Conservation (phyloP, 2,888 invertebrate genomes). For the Leptopilina myrica region DNA sequence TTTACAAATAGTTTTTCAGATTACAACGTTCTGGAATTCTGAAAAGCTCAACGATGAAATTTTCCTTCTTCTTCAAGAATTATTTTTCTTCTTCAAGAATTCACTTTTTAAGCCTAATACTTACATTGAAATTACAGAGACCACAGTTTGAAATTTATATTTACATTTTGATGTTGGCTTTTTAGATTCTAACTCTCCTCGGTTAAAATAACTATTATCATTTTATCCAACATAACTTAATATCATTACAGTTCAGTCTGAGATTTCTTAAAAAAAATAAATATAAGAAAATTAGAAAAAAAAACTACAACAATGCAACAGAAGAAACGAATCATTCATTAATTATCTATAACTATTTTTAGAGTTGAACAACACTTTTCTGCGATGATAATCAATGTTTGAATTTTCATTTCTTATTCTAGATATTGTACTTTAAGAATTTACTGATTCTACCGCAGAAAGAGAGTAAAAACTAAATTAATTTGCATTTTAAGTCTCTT, state of each 20-base stretch:
- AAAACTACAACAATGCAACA: conserved; percentile 15
- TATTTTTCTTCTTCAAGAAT: neutral
- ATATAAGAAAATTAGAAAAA: neutral
- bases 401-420: neutral
- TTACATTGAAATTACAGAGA: conserved; percentile 12
- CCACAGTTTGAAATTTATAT: neutral
- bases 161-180: neutral
- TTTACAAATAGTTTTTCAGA: conserved; percentile 22
- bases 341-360: neutral
- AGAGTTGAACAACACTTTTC: neutral
- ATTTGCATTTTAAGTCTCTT: conserved; percentile 8
- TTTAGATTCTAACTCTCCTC: neutral
- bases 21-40: conserved; percentile 10
- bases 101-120: neutral
- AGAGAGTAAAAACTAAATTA: neutral
- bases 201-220: neutral
- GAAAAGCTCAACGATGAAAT: conserved; percentile 20
- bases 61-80: neutral
- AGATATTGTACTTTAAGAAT: neutral
- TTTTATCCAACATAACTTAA: neutral
- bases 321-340: conserved; percentile 5
- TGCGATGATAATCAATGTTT: conserved; percentile 1
- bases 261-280: conserved; percentile 18
- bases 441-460: neutral
- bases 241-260: conserved; percentile 36